A percentile compares a stretch with the other conserved stretches of the same genome.
Evolutionary conservation across 2,888 invertebrate genomes (phyloP).

Genomic region (Agrochola litura): DNA sequence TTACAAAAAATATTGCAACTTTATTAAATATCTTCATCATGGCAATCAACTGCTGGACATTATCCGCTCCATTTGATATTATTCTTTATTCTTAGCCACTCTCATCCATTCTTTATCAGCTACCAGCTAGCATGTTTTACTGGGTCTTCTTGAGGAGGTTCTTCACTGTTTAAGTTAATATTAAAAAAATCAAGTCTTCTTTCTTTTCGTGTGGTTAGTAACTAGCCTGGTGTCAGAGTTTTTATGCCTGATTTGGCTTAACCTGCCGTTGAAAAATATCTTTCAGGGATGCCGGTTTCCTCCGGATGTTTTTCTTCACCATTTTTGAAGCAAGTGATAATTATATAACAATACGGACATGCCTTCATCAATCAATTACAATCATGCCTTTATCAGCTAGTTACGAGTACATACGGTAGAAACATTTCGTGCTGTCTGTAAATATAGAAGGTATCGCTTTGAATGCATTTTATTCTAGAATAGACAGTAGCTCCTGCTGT

Average conservation of each 20-base stretch:
- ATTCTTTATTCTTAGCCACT: not conserved
- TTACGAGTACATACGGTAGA: not conserved
- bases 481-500: not conserved
- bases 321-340: too few species aligned
- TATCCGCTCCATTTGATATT: not conserved
- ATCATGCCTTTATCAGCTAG: not conserved
- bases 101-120: not conserved
- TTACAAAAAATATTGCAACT: not conserved
- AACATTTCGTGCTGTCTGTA: not conserved
- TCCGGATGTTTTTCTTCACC: too few species aligned
- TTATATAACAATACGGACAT: too few species aligned
- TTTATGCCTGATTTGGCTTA: too few species aligned
- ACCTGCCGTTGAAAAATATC: too few species aligned
- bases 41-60: not conserved
- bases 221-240: too few species aligned
- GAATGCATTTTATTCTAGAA: slow-evolving; percentile 11
- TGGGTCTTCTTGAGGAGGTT: not conserved
- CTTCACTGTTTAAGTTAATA: not conserved
- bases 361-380: too few species aligned
- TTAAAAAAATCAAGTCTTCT: not conserved
- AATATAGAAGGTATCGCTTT: not conserved
- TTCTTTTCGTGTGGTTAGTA: not conserved
- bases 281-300: too few species aligned
- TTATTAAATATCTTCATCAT: not conserved
- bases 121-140: not conserved